phyloP scores from a whole-genome alignment of 2,797 vertebrate genomes.

The Spheniscus humboldti region DNA sequence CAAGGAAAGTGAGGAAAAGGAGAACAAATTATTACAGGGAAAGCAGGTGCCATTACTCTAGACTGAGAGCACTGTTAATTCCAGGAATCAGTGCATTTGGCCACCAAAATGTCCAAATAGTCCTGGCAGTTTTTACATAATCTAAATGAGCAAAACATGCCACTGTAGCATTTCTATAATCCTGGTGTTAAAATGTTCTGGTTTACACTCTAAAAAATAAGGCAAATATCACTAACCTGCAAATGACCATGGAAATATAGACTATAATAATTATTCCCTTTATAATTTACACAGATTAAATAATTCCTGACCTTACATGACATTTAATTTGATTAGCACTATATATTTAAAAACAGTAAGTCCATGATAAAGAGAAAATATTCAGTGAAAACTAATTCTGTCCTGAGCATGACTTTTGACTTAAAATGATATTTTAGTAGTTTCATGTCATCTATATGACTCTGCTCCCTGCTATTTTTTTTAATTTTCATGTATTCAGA shows the following conservation, averaged over 20 bases:
- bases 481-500: neutral
- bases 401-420: neutral
- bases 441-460: neutral
- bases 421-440: neutral
- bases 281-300: neutral
- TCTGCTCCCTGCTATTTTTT: neutral
- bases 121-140: neutral
- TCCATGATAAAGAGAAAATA: neutral
- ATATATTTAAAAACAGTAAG: neutral
- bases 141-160: neutral
- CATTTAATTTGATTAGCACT: neutral
- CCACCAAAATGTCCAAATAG: neutral
- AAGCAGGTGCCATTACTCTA: neutral
- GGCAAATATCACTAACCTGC: neutral
- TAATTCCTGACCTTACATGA: neutral
- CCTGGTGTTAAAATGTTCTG: neutral
- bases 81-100: neutral
- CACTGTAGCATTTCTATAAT: neutral
- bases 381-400: neutral
- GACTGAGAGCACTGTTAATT: neutral
- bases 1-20: neutral
- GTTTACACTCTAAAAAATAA: neutral
- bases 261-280: neutral
- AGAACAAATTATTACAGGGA: neutral
- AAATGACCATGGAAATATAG: neutral